Percentiles rank a stretch among this genome's conserved stretches.
These are phyloP conservation scores for Nomada fabriciana DNA, from an alignment of 2,888 invertebrate genomes.

Conservation along the genomic window DNA sequence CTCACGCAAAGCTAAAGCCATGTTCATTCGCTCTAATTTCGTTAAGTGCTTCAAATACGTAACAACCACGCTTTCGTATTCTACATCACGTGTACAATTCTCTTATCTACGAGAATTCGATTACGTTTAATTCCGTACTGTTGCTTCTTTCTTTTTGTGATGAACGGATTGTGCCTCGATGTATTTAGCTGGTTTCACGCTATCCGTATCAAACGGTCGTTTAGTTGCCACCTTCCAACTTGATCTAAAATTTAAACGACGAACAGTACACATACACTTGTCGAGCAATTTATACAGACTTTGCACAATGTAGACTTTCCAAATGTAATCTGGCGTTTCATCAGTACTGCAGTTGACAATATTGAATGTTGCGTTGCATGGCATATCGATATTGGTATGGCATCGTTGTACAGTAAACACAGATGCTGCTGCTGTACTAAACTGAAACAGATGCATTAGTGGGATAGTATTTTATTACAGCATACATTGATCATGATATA, in stretches of 20 bases:
- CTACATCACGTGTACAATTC: slow-evolving; percentile 43
- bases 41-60: slow-evolving; percentile 61
- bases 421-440: not conserved
- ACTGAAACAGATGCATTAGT: not conserved
- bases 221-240: no score
- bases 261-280: no score
- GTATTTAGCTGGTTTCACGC: not conserved
- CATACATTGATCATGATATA: not conserved
- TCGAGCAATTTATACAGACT: no score
- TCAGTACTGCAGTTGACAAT: not conserved
- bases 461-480: not conserved
- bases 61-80: slow-evolving; percentile 46
- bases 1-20: slow-evolving; percentile 47
- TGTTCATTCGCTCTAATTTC: slow-evolving; percentile 60
- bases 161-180: not conserved
- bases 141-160: not conserved
- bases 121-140: slow-evolving; percentile 43
- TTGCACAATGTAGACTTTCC: not conserved
- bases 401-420: not conserved
- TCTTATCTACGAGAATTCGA: slow-evolving; percentile 45
- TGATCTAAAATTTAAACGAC: no score
- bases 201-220: not conserved
- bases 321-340: not conserved
- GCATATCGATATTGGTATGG: not conserved
- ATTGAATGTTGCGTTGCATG: not conserved